phyloP scores from a whole-genome alignment of 2,888 invertebrate genomes.

The Athetis lepigone region DNA sequence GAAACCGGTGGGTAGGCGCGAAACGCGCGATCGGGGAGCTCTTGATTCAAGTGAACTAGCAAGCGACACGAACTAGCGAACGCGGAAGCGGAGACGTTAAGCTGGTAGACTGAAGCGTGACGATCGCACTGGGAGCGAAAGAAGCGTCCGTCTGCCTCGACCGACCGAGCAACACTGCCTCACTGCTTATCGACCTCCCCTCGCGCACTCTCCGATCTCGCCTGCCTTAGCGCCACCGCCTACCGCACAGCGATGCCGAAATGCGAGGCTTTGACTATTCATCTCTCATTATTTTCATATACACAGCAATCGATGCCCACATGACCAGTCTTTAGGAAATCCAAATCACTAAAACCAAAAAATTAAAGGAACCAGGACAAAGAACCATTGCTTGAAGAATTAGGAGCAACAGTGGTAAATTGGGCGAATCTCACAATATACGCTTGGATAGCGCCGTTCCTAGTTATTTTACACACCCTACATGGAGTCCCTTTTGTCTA shows the following conservation, averaged over 20 bases:
- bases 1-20: constrained; percentile 31
- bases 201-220: constrained; percentile 68
- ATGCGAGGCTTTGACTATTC: constrained; percentile 84
- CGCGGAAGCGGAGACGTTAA: constrained; percentile 63
- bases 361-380: too few species aligned
- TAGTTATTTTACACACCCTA: constrained; percentile 25
- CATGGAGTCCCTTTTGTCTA: constrained; percentile 26
- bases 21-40: constrained; percentile 14
- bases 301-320: constrained; percentile 76
- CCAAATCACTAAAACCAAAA: not conserved
- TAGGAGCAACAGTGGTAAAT: constrained; percentile 24
- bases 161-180: constrained; percentile 77
- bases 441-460: constrained; percentile 15
- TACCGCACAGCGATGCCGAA: constrained; percentile 83
- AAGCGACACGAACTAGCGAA: constrained; percentile 42
- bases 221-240: constrained; percentile 77
- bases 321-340: constrained; percentile 64
- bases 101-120: constrained; percentile 54
- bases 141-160: constrained; percentile 72
- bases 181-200: constrained; percentile 88
- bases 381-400: constrained; percentile 23
- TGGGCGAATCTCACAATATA: constrained; percentile 41
- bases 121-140: constrained; percentile 10
- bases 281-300: constrained; percentile 80
- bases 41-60: constrained; percentile 12